Percentiles rank a stretch among this genome's conserved stretches.
Evolutionary conservation across 2,888 invertebrate genomes (phyloP).

Genomic region (Agrotis exclamationis): DNA sequence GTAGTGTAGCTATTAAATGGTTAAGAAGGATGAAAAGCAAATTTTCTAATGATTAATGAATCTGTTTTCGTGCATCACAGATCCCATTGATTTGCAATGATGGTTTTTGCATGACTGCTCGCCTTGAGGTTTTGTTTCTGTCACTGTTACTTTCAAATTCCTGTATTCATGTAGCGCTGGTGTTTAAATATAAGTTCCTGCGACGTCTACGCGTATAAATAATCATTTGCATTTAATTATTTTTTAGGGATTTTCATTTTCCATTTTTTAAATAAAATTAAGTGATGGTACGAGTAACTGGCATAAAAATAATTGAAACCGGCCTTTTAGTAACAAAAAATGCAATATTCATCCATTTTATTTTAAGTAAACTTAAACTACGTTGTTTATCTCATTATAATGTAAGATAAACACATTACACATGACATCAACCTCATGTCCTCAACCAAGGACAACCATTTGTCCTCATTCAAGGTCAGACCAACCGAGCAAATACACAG

Average conservation of each 20-base stretch:
- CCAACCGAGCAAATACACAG: slow-evolving; percentile 5
- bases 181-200: not conserved
- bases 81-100: too few species aligned
- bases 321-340: not conserved
- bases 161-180: too few species aligned
- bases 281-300: too few species aligned
- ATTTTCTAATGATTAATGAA: too few species aligned
- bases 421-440: slow-evolving; percentile 1
- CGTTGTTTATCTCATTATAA: not conserved
- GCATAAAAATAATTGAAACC: not conserved
- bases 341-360: not conserved
- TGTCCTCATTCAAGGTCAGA: slow-evolving; percentile 29
- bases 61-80: too few species aligned
- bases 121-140: too few species aligned
- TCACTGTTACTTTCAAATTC: too few species aligned
- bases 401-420: not conserved
- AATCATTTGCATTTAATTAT: not conserved
- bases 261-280: not conserved
- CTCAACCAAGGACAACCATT: slow-evolving; percentile 8
- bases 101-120: too few species aligned
- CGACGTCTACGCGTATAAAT: not conserved
- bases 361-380: not conserved
- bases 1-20: too few species aligned
- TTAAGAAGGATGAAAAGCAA: too few species aligned
- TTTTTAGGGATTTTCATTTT: not conserved